These are phyloP conservation scores for Spea multiplicata DNA, from an alignment of 2,113 vertebrate species.

Conservation along the genomic window DNA sequence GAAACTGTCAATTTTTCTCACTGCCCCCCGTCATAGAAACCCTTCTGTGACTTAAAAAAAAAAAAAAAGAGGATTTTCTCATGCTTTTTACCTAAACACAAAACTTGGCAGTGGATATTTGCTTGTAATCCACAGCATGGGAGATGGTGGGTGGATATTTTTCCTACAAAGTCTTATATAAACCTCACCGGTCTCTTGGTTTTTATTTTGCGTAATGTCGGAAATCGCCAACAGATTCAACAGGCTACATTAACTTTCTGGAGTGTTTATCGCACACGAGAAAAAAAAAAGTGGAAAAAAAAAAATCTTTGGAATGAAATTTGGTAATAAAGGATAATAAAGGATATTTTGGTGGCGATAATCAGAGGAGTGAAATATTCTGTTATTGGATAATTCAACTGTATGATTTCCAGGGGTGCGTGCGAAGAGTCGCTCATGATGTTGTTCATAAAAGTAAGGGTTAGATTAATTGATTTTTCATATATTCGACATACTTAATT, in stretches of 20 bases:
- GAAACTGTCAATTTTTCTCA: conserved; percentile 77
- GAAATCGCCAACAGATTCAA: conserved; percentile 74
- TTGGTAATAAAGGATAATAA: no score
- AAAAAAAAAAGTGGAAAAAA: no score
- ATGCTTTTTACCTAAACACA: conserved; percentile 84
- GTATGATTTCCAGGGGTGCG: no score
- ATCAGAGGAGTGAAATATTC: no score
- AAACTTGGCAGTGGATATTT: conserved; percentile 84
- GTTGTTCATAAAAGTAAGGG: no score
- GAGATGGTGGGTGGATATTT: conserved; percentile 83
- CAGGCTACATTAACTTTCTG: conserved; percentile 71
- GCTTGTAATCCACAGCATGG: conserved; percentile 84
- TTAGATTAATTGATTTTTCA: no score
- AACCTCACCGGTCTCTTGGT: conserved; percentile 87
- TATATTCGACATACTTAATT: no score
- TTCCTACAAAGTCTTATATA: conserved; percentile 82
- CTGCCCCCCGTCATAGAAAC: conserved; percentile 68
- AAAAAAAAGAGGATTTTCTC: conserved; percentile 74
- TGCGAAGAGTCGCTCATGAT: no score
- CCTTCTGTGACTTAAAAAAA: conserved; percentile 77
- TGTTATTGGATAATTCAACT: no score
- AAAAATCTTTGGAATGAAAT: no score
- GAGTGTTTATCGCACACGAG: conserved; percentile 36
- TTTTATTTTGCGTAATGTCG: conserved; percentile 82
- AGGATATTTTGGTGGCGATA: no score